A percentile compares a stretch with the other conserved stretches of the same genome.
phyloP scores from a whole-genome alignment of 1,140 invertebrate species.

The Drosophila melanica region DNA sequence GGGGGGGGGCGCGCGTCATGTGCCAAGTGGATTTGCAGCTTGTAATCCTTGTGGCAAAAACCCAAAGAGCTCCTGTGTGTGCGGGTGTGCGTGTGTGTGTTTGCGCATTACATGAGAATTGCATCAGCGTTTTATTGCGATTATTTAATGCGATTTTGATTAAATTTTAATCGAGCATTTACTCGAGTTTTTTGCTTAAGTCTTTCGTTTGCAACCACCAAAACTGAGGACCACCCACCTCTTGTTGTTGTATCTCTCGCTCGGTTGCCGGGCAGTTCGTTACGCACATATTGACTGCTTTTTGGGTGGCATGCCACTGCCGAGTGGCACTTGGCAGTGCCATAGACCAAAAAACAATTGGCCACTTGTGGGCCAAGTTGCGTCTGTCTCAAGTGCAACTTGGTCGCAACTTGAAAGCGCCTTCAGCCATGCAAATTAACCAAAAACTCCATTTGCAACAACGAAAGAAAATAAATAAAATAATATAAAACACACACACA shows the following conservation, averaged over 20 bases:
- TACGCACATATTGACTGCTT: neutral
- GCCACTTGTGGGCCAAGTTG: slow-evolving; percentile 21
- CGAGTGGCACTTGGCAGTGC: slow-evolving; percentile 27
- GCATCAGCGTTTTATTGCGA: slow-evolving; percentile 50
- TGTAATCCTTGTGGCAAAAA: slow-evolving; percentile 61
- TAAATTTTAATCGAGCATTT: slow-evolving; percentile 40
- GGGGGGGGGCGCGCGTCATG: slow-evolving; percentile 52
- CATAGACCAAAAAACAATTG: slow-evolving; percentile 34
- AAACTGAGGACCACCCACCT: no score
- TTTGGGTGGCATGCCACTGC: neutral
- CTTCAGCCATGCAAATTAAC: slow-evolving; percentile 46
- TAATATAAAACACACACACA: neutral
- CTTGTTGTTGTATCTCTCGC: neutral
- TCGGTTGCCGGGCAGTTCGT: neutral
- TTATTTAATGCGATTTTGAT: slow-evolving; percentile 57
- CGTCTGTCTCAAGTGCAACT: slow-evolving; percentile 50
- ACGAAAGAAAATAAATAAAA: neutral
- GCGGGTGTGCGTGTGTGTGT: slow-evolving; percentile 2
- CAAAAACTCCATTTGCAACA: slow-evolving; percentile 34
- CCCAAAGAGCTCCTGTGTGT: slow-evolving; percentile 19
- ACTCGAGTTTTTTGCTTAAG: slow-evolving; percentile 48
- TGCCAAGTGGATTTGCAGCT: slow-evolving; percentile 72
- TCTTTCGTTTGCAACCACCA: slow-evolving; percentile 44
- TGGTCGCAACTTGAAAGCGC: slow-evolving; percentile 35
- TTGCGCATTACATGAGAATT: slow-evolving; percentile 52